These are phyloP conservation scores for Aleadryas rufinucha DNA, from an alignment of 2,113 vertebrate genomes.

Conservation along the genomic window DNA sequence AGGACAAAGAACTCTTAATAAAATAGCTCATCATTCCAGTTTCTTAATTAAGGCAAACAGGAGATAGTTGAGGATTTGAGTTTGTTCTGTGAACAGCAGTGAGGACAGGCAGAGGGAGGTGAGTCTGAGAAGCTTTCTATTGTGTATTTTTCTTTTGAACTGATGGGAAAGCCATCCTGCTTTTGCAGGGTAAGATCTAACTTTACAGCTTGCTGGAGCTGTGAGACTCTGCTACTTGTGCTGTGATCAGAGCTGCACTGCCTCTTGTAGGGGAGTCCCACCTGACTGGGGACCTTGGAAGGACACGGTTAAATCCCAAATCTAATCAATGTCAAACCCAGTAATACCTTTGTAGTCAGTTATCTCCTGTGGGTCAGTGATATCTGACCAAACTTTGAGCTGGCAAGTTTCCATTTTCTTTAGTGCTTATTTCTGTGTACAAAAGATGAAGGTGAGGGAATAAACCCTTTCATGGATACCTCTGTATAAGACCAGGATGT, in stretches of 20 bases:
- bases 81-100: neutral
- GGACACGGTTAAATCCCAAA: neutral
- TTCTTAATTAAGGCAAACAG: neutral
- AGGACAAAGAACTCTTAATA: conserved; percentile 22
- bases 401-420: neutral
- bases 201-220: neutral
- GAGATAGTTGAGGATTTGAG: neutral
- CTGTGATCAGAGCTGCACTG: neutral
- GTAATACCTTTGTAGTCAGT: neutral
- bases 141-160: neutral
- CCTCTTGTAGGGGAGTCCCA: neutral
- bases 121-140: neutral
- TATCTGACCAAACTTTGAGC: neutral
- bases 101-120: neutral
- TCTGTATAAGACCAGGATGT: neutral
- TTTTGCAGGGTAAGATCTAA: neutral
- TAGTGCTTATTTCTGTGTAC: neutral
- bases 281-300: neutral
- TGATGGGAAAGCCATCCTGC: neutral
- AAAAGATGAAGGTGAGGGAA: neutral
- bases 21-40: neutral
- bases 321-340: neutral
- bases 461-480: neutral
- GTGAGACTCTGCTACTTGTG: neutral
- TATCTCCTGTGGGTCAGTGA: neutral